These are phyloP conservation scores for Gyrodactylus salaris DNA, from an alignment of 1,140 invertebrate species.

Conservation along the genomic window DNA sequence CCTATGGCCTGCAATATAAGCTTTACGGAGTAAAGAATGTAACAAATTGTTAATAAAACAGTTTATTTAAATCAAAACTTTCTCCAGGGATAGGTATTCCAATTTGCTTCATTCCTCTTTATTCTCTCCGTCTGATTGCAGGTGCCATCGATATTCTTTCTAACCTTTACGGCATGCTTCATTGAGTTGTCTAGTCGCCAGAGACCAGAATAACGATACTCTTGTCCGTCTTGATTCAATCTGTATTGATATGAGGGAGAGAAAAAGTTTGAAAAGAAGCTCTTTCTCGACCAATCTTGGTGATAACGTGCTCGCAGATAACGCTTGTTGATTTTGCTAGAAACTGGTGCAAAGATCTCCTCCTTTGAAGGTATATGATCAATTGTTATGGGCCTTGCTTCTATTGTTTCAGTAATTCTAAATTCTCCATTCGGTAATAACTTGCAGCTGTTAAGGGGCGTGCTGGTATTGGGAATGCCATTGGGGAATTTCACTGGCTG, in stretches of 20 bases:
- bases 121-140: neutral
- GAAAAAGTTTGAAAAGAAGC: neutral
- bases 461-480: neutral
- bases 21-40: neutral
- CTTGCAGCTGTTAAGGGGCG: neutral
- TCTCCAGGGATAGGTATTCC: constrained; percentile 4
- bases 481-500: neutral
- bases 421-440: neutral
- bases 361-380: neutral
- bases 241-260: neutral
- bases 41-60: too few species aligned
- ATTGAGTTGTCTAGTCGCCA: neutral
- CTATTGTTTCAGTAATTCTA: neutral
- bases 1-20: neutral
- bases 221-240: neutral
- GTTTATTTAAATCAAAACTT: neutral
- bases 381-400: neutral
- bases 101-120: neutral
- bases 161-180: neutral
- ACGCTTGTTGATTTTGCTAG: neutral
- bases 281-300: neutral
- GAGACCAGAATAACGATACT: neutral
- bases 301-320: neutral
- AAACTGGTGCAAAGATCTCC: neutral
- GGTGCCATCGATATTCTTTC: neutral